Evolutionary conservation across 2,888 invertebrate species (phyloP).

Genomic region (Tortrix viridana): DNA sequence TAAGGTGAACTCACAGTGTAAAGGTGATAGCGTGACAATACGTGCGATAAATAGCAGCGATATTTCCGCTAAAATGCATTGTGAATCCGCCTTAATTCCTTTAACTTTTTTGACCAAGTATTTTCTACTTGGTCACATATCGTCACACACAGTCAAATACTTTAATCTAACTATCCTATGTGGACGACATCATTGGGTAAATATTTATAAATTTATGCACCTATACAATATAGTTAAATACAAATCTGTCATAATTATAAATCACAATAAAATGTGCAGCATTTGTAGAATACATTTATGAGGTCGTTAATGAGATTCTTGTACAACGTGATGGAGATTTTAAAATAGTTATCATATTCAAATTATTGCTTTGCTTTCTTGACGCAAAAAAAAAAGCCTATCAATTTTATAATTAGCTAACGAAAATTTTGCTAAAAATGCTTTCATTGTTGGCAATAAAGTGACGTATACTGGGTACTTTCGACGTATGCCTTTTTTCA

Average conservation of each 20-base stretch:
- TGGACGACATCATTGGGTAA: slow-evolving; percentile 39
- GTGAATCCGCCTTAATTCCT: no score
- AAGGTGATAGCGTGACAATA: no score
- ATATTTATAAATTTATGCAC: slow-evolving; percentile 24
- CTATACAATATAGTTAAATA: slow-evolving; percentile 14
- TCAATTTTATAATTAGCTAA: no score
- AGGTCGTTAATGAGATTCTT: slow-evolving; percentile 15
- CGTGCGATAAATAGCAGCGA: no score
- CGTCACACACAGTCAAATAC: background rate
- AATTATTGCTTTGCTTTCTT: background rate
- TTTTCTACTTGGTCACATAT: no score
- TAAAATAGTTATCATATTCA: background rate
- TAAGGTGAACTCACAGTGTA: no score
- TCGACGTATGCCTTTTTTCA: no score
- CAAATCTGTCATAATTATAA: slow-evolving; percentile 17
- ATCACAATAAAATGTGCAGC: slow-evolving; percentile 20
- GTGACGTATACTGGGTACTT: no score
- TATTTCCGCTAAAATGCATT: no score
- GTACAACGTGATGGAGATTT: slow-evolving; percentile 3
- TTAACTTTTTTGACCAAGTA: no score
- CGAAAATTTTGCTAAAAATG: no score
- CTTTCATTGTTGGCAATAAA: background rate
- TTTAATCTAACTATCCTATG: slow-evolving; percentile 30
- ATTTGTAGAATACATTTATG: slow-evolving; percentile 14
- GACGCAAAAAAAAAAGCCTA: no score